Evolutionary conservation across 1,140 invertebrate species (phyloP).

Genomic region (Cotesia vestalis): DNA sequence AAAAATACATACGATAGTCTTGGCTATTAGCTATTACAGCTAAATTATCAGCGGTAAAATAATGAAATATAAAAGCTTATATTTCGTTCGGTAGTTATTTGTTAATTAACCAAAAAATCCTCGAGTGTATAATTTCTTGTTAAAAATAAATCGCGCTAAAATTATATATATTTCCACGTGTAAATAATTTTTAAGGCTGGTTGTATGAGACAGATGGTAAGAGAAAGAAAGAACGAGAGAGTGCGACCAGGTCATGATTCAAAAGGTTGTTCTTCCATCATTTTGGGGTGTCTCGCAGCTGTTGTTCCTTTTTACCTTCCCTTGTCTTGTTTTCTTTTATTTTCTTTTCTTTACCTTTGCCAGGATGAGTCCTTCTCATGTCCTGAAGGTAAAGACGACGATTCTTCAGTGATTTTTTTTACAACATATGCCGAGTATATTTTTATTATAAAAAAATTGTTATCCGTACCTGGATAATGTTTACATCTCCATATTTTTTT

Average conservation of each 20-base stretch:
- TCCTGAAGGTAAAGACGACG: constrained; percentile 25
- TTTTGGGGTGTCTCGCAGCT: constrained; percentile 61
- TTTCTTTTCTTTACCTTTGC: constrained; percentile 1
- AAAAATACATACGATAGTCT: background rate
- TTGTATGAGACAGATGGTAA: constrained; percentile 25
- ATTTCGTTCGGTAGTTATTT: too few species aligned
- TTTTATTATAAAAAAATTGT: too few species aligned
- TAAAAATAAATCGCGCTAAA: constrained; percentile 7
- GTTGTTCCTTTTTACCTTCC: constrained; percentile 45
- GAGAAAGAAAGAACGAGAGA: constrained; percentile 32
- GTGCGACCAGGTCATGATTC: constrained; percentile 51
- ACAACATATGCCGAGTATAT: background rate
- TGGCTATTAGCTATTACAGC: too few species aligned
- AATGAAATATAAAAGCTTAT: too few species aligned
- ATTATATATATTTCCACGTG: constrained; percentile 5
- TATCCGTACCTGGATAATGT: too few species aligned
- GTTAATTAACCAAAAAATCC: too few species aligned
- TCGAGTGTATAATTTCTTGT: too few species aligned
- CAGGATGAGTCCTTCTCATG: constrained; percentile 10
- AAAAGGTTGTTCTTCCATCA: constrained; percentile 57
- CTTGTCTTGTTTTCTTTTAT: constrained; percentile 37
- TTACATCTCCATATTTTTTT: too few species aligned
- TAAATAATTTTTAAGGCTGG: background rate
- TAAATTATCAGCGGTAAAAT: too few species aligned
- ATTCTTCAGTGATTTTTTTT: constrained; percentile 14